Conservation (phyloP, 92 coral and sea anemone genomes). For the Meandrina meandrites region DNA sequence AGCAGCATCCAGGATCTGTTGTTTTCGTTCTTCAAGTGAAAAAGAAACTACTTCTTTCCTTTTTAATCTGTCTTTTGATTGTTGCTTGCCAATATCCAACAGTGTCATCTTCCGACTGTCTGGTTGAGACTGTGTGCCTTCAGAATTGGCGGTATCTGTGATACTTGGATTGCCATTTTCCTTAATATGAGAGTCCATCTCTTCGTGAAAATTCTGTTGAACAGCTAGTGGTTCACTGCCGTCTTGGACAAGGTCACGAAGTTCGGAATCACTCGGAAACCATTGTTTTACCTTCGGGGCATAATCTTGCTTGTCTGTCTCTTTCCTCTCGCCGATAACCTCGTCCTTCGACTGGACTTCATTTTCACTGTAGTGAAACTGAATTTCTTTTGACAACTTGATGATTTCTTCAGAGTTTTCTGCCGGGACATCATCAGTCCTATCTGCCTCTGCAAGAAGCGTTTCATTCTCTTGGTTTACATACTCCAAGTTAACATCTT, state of each 20-base stretch:
- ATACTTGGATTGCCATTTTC: neutral
- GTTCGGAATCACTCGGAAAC: neutral
- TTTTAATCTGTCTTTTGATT: constrained; percentile 17
- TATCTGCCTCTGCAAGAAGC: neutral
- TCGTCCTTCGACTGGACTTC: neutral
- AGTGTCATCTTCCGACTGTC: constrained; percentile 14
- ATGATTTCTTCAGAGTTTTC: neutral
- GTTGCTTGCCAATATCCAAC: constrained; percentile 35
- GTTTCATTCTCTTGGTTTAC: neutral
- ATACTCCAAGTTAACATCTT: neutral
- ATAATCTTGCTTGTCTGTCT: too few species aligned
- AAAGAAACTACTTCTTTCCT: constrained; percentile 31
- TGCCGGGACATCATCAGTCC: neutral
- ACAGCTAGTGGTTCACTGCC: neutral
- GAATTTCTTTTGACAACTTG: neutral
- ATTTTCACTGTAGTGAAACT: neutral
- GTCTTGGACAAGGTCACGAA: neutral
- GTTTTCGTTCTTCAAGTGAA: constrained; percentile 46
- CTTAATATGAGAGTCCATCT: neutral
- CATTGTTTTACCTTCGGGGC: neutral
- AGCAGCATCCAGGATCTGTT: constrained; percentile 35
- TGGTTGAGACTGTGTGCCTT: neutral
- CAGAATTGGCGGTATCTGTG: neutral
- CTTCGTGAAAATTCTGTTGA: neutral
- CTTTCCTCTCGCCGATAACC: neutral